Evolutionary conservation across 2,797 vertebrate genomes (phyloP).

Genomic region (Paedocypris micromegethes): DNA sequence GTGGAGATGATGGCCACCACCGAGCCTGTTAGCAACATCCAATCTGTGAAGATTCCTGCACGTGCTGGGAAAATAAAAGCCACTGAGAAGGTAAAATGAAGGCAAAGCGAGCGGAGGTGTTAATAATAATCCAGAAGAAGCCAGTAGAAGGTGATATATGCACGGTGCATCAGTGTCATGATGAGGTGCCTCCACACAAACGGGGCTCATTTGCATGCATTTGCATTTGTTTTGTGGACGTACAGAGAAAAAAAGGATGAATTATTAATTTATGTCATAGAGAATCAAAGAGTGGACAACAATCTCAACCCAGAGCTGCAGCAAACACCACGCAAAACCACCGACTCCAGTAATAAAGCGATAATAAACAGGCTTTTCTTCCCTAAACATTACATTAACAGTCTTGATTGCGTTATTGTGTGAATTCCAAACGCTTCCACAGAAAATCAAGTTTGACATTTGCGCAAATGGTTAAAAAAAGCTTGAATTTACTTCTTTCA

Average conservation of each 20-base stretch:
- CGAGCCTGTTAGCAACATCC: conserved; percentile 32
- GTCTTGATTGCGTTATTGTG: too few relatives aligned
- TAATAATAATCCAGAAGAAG: conserved; percentile 27
- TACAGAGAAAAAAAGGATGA: not conserved
- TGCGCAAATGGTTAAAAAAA: too few relatives aligned
- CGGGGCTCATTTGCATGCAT: not conserved
- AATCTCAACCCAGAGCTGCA: not conserved
- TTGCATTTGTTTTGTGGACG: conserved; percentile 10
- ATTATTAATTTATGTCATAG: conserved; percentile 3
- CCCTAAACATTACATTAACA: too few relatives aligned
- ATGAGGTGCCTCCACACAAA: not conserved
- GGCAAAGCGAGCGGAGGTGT: conserved; percentile 7
- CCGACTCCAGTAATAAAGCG: too few relatives aligned
- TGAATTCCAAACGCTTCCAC: too few relatives aligned
- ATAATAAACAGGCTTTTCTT: too few relatives aligned
- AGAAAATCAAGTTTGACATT: too few relatives aligned
- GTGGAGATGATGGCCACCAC: conserved; percentile 40
- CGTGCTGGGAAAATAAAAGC: conserved; percentile 1
- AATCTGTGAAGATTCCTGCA: conserved; percentile 13
- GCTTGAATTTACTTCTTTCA: too few relatives aligned
- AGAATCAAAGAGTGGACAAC: not conserved
- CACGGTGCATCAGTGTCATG: not conserved
- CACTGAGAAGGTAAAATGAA: conserved; percentile 22
- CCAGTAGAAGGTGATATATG: conserved; percentile 7
- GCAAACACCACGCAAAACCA: not conserved